A percentile compares a stretch with the other conserved stretches of the same genome.
phyloP scores from a whole-genome alignment of 2,113 vertebrate species.

The Strix aluco region DNA sequence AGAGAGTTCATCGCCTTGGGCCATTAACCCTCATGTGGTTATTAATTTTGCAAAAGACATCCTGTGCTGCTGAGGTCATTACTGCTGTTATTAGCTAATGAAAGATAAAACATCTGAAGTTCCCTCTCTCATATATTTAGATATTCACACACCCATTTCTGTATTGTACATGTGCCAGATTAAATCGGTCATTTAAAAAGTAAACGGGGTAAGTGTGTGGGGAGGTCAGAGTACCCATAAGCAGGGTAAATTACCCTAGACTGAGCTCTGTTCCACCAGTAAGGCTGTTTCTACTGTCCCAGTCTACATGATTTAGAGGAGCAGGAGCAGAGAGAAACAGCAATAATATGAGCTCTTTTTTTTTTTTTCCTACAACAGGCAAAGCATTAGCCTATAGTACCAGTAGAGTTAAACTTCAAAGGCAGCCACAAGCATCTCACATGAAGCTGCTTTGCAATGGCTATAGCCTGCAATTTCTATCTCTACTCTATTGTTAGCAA shows the following conservation, averaged over 20 bases:
- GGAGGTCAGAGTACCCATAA: constrained; percentile 19
- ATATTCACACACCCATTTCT: neutral
- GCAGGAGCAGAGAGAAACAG: neutral
- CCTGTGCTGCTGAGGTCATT: constrained; percentile 70
- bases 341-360: neutral
- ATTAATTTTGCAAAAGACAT: constrained; percentile 74
- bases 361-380: neutral
- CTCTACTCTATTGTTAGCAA: rapidly evolving
- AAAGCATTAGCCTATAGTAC: neutral
- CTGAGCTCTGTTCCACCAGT: neutral
- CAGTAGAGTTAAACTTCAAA: neutral
- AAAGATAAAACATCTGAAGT: constrained; percentile 56
- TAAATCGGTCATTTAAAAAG: constrained; percentile 30
- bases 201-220: neutral
- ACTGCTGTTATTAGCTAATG: constrained; percentile 58
- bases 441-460: neutral
- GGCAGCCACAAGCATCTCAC: neutral
- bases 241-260: neutral
- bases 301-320: neutral
- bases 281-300: neutral
- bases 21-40: constrained; percentile 73
- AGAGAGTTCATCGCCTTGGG: constrained; percentile 65
- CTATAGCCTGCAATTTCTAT: neutral
- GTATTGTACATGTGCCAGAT: neutral
- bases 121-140: constrained; percentile 22